These are phyloP conservation scores for Anagrus nilaparvatae DNA, from an alignment of 1,140 invertebrate genomes.

Conservation along the genomic window DNA sequence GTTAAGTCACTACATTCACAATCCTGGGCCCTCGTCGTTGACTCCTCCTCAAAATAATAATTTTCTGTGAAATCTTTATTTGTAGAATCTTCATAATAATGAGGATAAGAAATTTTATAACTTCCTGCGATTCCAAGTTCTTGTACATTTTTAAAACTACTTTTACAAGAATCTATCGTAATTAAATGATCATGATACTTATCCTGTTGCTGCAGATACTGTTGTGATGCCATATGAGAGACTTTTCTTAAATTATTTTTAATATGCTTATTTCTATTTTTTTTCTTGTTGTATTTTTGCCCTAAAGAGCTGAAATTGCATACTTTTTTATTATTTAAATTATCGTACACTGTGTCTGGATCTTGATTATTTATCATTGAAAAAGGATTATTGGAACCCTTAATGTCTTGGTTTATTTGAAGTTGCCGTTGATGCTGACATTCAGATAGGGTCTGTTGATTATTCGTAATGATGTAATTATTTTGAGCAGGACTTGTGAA, in stretches of 20 bases:
- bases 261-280: no score
- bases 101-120: constrained; percentile 37
- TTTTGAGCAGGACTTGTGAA: constrained; percentile 35
- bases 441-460: constrained; percentile 25
- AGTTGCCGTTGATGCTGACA: constrained; percentile 15
- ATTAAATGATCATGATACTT: constrained; percentile 8
- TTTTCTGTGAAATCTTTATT: constrained; percentile 12
- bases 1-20: constrained; percentile 16
- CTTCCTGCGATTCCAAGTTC: constrained; percentile 34
- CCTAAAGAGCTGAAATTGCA: no score
- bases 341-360: no score
- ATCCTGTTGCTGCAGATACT: constrained; percentile 12
- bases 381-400: constrained; percentile 16
- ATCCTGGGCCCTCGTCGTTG: constrained; percentile 15
- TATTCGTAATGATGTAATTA: constrained; percentile 31
- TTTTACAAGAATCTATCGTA: constrained; percentile 23
- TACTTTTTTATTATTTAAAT: no score
- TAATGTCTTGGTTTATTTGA: no score
- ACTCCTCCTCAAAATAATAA: constrained; percentile 1
- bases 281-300: no score
- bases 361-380: no score
- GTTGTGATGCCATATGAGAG: no score
- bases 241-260: no score
- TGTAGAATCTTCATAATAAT: constrained; percentile 35
- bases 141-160: constrained; percentile 29